phyloP scores from a whole-genome alignment of 2,113 vertebrate species.

The Mola mola region DNA sequence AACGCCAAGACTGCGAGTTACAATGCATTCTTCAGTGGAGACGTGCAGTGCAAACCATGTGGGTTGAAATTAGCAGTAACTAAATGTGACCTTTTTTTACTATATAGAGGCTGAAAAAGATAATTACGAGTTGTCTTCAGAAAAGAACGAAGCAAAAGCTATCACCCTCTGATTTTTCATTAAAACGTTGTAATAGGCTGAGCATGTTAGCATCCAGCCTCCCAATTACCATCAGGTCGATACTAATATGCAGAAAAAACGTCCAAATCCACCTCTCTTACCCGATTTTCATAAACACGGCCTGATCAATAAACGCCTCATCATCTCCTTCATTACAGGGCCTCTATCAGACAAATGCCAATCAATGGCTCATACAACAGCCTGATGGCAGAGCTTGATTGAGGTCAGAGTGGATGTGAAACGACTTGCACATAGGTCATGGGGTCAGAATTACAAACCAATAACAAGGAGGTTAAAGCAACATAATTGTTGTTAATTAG shows the following conservation, averaged over 20 bases:
- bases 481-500: slow-evolving; percentile 11
- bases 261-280: slow-evolving; percentile 51
- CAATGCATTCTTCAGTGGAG: no score
- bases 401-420: slow-evolving; percentile 49
- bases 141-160: slow-evolving; percentile 7
- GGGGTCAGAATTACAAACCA: slow-evolving; percentile 21
- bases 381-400: slow-evolving; percentile 53
- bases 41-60: neutral
- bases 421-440: slow-evolving; percentile 24
- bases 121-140: no score
- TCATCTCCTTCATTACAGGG: slow-evolving; percentile 65
- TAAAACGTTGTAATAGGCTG: slow-evolving; percentile 44
- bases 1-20: no score
- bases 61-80: slow-evolving; percentile 1
- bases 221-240: slow-evolving; percentile 61
- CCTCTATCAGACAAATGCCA: slow-evolving; percentile 64
- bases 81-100: slow-evolving; percentile 12
- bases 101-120: slow-evolving; percentile 5
- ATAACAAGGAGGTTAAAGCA: slow-evolving; percentile 10
- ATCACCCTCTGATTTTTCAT: slow-evolving; percentile 43
- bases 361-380: slow-evolving; percentile 61
- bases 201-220: slow-evolving; percentile 37
- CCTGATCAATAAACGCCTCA: slow-evolving; percentile 69
- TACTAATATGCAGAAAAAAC: slow-evolving; percentile 71
- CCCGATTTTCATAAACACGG: slow-evolving; percentile 59